Percentiles rank a stretch among this genome's conserved stretches.
Evolutionary conservation across 2,888 invertebrate genomes (phyloP).

Genomic region (Pyrochroa serraticornis): DNA sequence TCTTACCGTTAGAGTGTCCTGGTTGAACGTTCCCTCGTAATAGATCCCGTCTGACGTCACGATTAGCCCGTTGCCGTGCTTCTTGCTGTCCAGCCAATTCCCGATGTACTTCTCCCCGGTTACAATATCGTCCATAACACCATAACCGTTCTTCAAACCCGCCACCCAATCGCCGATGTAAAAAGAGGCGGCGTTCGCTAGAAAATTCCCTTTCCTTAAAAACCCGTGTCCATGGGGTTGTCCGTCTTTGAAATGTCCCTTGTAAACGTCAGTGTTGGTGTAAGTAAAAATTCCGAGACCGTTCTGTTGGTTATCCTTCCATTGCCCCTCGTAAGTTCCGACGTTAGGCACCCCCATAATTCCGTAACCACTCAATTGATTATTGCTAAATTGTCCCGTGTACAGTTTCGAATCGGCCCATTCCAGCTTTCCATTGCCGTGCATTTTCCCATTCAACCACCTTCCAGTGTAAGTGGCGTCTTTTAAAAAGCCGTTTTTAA

Average conservation of each 20-base stretch:
- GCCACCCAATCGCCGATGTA: slow-evolving; percentile 89
- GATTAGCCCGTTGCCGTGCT: slow-evolving; percentile 83
- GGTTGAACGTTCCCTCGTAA: slow-evolving; percentile 85
- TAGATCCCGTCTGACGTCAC: slow-evolving; percentile 90
- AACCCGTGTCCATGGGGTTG: slow-evolving; percentile 85
- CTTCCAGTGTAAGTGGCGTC: slow-evolving; percentile 80
- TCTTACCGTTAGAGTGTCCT: slow-evolving; percentile 76
- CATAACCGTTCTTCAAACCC: slow-evolving; percentile 83
- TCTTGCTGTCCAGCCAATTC: slow-evolving; percentile 83
- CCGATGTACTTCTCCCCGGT: slow-evolving; percentile 91
- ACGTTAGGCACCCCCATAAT: slow-evolving; percentile 70
- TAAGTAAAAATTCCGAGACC: slow-evolving; percentile 81
- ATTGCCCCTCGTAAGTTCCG: slow-evolving; percentile 76
- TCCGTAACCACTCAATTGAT: slow-evolving; percentile 75
- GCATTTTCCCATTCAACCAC: slow-evolving; percentile 83
- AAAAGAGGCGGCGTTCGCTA: slow-evolving; percentile 73
- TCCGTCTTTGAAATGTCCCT: slow-evolving; percentile 87
- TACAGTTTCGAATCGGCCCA: slow-evolving; percentile 83
- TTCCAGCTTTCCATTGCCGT: slow-evolving; percentile 81
- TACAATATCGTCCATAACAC: slow-evolving; percentile 85
- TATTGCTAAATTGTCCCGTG: slow-evolving; percentile 79
- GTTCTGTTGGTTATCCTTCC: slow-evolving; percentile 83
- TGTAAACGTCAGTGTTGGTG: slow-evolving; percentile 79
- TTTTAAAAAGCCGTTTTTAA: slow-evolving; percentile 72
- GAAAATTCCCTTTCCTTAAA: slow-evolving; percentile 79